phyloP scores from a whole-genome alignment of 2,888 invertebrate species.

The Megalurothrips usitatus region DNA sequence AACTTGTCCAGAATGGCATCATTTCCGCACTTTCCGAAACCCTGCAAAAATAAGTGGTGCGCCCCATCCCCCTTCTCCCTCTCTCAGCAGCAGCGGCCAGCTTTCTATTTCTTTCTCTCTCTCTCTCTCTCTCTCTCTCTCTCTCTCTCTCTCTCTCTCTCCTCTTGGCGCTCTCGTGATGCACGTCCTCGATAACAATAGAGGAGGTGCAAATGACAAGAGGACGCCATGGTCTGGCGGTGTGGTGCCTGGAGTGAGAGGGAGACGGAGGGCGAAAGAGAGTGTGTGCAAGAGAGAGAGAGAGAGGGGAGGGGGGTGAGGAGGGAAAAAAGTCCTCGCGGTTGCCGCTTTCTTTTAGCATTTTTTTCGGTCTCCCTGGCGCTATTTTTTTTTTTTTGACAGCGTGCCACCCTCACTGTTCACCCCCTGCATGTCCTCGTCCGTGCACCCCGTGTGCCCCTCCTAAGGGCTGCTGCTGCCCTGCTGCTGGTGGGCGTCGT shows the following conservation, averaged over 20 bases:
- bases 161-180: constrained; percentile 19
- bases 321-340: constrained; percentile 17
- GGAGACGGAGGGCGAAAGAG: too few relatives aligned
- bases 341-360: neutral
- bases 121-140: constrained; percentile 31
- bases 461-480: neutral
- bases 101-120: constrained; percentile 24
- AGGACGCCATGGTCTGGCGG: neutral
- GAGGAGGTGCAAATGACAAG: constrained; percentile 24
- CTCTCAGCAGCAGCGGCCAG: neutral
- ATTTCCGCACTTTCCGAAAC: too few relatives aligned
- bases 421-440: too few relatives aligned
- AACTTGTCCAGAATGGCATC: neutral
- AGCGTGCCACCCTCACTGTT: too few relatives aligned
- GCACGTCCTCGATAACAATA: constrained; percentile 13
- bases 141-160: constrained; percentile 32
- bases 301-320: constrained; percentile 19
- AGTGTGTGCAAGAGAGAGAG: too few relatives aligned
- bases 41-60: too few relatives aligned
- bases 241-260: too few relatives aligned
- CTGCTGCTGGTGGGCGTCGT: neutral
- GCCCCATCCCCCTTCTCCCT: too few relatives aligned
- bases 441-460: neutral
- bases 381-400: too few relatives aligned
- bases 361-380: neutral